Percentiles rank a stretch among this genome's conserved stretches.
Conservation (phyloP, 2,797 vertebrate species). For the Knipowitschia caucasica region DNA sequence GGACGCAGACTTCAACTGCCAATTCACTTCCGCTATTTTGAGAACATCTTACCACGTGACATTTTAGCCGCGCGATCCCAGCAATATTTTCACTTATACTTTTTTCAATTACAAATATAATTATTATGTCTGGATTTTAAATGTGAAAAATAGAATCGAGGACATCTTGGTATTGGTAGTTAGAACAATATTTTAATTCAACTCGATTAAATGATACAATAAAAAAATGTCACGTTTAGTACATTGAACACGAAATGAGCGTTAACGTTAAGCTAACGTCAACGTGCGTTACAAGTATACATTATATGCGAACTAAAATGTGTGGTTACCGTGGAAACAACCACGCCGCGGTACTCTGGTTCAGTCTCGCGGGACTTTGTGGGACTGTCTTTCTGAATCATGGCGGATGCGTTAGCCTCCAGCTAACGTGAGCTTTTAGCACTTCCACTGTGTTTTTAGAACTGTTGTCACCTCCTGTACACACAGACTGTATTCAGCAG, state of each 20-base stretch:
- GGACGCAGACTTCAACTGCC: not conserved
- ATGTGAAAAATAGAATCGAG: too few species aligned
- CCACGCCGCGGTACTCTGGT: slow-evolving; percentile 59
- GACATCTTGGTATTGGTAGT: too few species aligned
- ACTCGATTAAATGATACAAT: too few species aligned
- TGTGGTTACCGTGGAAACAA: slow-evolving; percentile 59
- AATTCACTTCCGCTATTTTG: not conserved
- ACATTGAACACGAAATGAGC: too few species aligned
- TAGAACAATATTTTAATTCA: too few species aligned
- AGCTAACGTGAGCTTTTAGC: slow-evolving; percentile 55
- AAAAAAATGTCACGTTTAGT: too few species aligned
- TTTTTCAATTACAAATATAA: too few species aligned
- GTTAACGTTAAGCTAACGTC: too few species aligned
- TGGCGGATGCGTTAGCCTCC: slow-evolving; percentile 58
- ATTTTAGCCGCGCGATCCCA: not conserved
- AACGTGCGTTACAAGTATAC: too few species aligned
- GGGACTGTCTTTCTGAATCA: slow-evolving; percentile 63
- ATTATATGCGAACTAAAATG: too few species aligned
- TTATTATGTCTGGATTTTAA: too few species aligned
- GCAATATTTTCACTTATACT: too few species aligned
- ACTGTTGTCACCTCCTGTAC: not conserved
- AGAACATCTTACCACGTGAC: not conserved
- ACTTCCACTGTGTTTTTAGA: slow-evolving; percentile 37
- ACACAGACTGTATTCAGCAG: not conserved
- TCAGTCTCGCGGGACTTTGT: slow-evolving; percentile 58